Base-by-base conservation (phyloP, 2,888 invertebrate species). In the Dasypogon diadema region DNA sequence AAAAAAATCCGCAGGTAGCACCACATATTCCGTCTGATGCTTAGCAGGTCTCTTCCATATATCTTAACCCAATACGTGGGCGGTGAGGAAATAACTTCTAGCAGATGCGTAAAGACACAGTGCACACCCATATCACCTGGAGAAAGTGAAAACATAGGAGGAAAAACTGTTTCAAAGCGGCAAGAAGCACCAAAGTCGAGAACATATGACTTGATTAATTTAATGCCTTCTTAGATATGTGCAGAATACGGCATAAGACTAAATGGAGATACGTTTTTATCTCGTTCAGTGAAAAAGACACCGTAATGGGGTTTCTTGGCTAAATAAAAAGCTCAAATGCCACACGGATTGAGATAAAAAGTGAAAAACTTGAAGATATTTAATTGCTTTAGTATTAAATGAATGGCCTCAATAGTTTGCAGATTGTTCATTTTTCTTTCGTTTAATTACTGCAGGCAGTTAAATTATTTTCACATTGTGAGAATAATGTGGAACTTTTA, bases 71-170 rank as follows among this genome's bases (percentile, higher is more conserved):
- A 21, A 60, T 37, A 58, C 58, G 60, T 60, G 18, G 60, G 60
- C 37, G 24, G 37, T 60, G 37, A 37, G 18, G 37, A 37, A 60
- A 60, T 60, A 60, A 34, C 60, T 34, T 60, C 18, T 18, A 60
- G 60, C 60, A 60, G 60, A 60, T 60, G 60, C 60, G 60, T 60
- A 12, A 60, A 60, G 60, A 37, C 37, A 60, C 60, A 60, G 60
- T 37, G 37, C 18, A 60, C 12, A 60, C 37, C 58, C 16, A 58
- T 30, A 58, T 58, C 58, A 58, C 16, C 60, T 12, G 60, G 37
- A 18, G 60, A 21, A 60, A 42, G 42, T 34, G 48, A 63, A 37
- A 48, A 46, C 24, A 14, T 26, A 14, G 4, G 10, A 8, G 21
- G 21, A 18, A 54, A 18, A 54, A 18, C 37, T 14, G 34, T n/a